These are phyloP conservation scores for Paracentrotus lividus DNA, from an alignment of 53 echinoderm and acorn worm genomes.

Conservation along the genomic window DNA sequence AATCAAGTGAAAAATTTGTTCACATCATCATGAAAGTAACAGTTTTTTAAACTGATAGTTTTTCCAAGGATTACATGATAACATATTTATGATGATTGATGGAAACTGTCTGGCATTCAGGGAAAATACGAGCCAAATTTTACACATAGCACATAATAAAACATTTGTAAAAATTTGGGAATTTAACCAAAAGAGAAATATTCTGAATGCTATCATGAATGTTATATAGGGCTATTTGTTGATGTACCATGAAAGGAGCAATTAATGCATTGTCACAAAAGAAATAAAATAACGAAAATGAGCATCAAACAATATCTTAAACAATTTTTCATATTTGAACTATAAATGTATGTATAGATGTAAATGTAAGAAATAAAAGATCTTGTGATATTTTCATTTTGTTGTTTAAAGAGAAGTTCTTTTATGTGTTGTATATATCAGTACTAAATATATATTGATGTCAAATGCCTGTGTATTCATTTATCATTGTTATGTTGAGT, in stretches of 20 bases:
- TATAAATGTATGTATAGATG: background rate
- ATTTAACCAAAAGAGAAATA: too few species aligned
- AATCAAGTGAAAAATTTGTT: background rate
- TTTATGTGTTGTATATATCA: conserved; percentile 69
- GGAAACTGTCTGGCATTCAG: background rate
- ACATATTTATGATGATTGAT: background rate
- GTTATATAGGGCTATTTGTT: too few species aligned
- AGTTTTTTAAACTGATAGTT: background rate
- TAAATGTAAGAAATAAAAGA: conserved; percentile 16
- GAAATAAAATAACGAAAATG: too few species aligned
- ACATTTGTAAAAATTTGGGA: too few species aligned
- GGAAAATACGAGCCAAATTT: background rate
- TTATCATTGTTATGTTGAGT: conserved; percentile 5
- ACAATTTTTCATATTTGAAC: background rate
- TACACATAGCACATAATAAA: too few species aligned
- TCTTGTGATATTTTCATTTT: conserved; percentile 21
- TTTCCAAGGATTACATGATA: background rate
- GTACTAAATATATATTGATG: conserved; percentile 72
- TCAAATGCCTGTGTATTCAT: conserved; percentile 62
- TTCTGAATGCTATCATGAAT: too few species aligned
- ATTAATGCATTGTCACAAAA: too few species aligned
- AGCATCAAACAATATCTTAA: background rate
- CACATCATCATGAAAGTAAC: background rate
- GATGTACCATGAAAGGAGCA: too few species aligned
- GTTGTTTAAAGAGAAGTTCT: background rate